These are phyloP conservation scores for Drosophila prosaltans DNA, from an alignment of 1,140 invertebrate genomes.

Conservation along the genomic window DNA sequence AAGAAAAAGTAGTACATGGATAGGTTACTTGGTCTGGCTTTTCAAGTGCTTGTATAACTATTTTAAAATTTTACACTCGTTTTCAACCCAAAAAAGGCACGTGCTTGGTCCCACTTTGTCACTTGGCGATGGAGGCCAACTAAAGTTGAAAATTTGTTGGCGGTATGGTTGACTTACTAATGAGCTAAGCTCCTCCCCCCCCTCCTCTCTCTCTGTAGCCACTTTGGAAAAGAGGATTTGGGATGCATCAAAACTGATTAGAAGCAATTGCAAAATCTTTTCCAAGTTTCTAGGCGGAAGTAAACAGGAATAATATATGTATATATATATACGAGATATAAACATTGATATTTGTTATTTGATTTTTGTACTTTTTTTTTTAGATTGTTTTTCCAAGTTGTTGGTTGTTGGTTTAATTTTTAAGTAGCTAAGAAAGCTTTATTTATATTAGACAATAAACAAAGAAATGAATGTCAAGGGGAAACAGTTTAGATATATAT, in stretches of 20 bases:
- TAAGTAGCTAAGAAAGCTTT: too few species aligned
- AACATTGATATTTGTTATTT: too few species aligned
- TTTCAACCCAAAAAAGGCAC: slow-evolving; percentile 48
- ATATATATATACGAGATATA: too few species aligned
- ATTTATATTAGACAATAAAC: too few species aligned
- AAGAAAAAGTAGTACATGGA: slow-evolving; percentile 22
- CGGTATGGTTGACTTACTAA: slow-evolving; percentile 64
- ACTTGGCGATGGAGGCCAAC: slow-evolving; percentile 29
- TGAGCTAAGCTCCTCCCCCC: slow-evolving; percentile 48
- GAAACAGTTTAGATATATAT: too few species aligned
- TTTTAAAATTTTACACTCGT: slow-evolving; percentile 67
- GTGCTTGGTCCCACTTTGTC: slow-evolving; percentile 35
- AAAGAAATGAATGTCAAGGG: too few species aligned
- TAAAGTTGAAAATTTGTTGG: slow-evolving; percentile 62
- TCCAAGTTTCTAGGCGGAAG: neutral
- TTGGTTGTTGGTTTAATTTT: too few species aligned
- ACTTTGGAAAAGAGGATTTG: slow-evolving; percentile 39
- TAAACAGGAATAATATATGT: too few species aligned
- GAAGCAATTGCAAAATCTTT: slow-evolving; percentile 6
- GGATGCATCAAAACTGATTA: slow-evolving; percentile 22
- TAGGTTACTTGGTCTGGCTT: slow-evolving; percentile 9
- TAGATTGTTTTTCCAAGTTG: too few species aligned
- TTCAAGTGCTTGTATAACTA: slow-evolving; percentile 57
- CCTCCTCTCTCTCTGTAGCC: too few species aligned
- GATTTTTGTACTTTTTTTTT: too few species aligned